phyloP scores from a whole-genome alignment of 2,888 invertebrate genomes.

The Zaprionus obscuricornis region DNA sequence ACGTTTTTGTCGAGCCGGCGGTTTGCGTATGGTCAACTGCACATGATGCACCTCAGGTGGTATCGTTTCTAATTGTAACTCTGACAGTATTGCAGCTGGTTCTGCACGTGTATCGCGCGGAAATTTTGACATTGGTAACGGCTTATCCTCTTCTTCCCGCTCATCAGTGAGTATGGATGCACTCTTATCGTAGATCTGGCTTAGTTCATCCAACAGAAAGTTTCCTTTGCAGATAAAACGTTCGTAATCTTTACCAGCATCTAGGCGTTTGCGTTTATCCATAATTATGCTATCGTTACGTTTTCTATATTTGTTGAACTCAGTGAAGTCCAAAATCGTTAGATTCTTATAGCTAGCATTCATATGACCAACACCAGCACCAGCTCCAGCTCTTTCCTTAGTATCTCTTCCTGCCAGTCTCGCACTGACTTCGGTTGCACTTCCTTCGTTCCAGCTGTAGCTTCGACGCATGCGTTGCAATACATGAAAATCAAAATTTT shows the following conservation, averaged over 20 bases:
- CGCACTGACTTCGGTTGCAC: too few relatives aligned
- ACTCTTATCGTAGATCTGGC: constrained; percentile 85
- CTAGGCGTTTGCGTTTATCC: constrained; percentile 45
- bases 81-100: not conserved
- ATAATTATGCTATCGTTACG: constrained; percentile 45
- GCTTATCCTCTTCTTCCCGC: not conserved
- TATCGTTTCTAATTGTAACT: not conserved
- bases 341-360: constrained; percentile 87
- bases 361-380: constrained; percentile 75
- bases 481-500: constrained; percentile 48
- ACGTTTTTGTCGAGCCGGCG: constrained; percentile 66
- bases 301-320: constrained; percentile 56
- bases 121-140: not conserved
- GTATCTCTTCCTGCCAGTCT: too few relatives aligned
- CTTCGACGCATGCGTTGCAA: constrained; percentile 67
- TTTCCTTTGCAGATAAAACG: constrained; percentile 78
- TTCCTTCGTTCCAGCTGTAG: constrained; percentile 76
- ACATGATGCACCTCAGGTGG: constrained; percentile 72
- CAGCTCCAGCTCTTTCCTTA: not conserved
- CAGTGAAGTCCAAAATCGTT: constrained; percentile 86
- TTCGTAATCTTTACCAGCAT: constrained; percentile 68
- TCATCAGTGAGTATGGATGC: constrained; percentile 86
- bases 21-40: constrained; percentile 76
- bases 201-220: constrained; percentile 84
- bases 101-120: not conserved